Evolutionary conservation across 1,140 invertebrate genomes (phyloP), one percentile per base, ranked within the genome.

Genomic region (Drosophila novamexicana): DNA sequence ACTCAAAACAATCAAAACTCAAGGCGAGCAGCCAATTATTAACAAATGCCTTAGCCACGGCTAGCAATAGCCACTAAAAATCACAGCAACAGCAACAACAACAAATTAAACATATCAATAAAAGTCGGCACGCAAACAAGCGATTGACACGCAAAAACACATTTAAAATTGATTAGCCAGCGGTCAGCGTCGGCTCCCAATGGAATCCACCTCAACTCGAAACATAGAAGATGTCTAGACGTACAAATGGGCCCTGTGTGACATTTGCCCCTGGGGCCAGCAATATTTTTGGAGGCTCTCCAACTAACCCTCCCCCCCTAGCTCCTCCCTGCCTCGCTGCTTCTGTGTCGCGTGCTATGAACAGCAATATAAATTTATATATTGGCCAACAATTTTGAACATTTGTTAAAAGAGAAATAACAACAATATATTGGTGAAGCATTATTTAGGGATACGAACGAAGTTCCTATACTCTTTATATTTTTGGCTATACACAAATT

Each of bases 61-160:
- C 56, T 47, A 52, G 54, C 50, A 16, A 56, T n/a, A 62, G 39
- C 32, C 50, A 45, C 34, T 56, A 66, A 29, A 34, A 42, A 40
- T 16, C 12, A 39, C 52, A 40, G 53, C 39, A 74, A 36, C 45
- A 47, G 49, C 45, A 66, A 66, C 32, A 58, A 52, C 44, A 63
- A 40, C 52, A 68, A 86, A 65, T 69, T 75, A 79, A 77, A 85
- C 82, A 86, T 85, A 88, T 85, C 83, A 85, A 85, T 85, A 85
- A 88, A 82, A 85, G 82, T 88, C 68, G 77, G 75, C 84, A 89
- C 84, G 84, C 84, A 89, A 89, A 89, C 80, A 84, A 90, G 85
- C 85, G 81, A 89, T 89, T 89, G 84, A 89, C 84, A 89, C 84
- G 84, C 84, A 89, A 89, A 90, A 89, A 89, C 77, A 89, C 84